Conservation (phyloP, 37 sponge, comb jelly and placozoan genomes). For the Spongia lamella region DNA sequence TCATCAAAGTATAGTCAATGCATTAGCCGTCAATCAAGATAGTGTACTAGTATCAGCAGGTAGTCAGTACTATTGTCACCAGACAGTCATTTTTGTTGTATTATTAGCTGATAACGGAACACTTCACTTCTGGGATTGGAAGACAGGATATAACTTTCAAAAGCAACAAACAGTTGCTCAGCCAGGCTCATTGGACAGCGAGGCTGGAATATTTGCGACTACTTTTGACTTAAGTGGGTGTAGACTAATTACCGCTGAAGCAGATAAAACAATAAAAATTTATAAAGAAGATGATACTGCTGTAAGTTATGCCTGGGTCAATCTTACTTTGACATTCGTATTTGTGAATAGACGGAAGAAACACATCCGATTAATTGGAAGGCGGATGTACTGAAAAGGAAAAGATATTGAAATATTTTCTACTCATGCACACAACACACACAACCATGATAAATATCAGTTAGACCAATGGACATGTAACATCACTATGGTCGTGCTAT, state of each 20-base stretch:
- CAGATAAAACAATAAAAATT: slow-evolving; percentile 97
- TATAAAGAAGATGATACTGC: slow-evolving; percentile 98
- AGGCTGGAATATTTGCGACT: slow-evolving; percentile 90
- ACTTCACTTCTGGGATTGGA: slow-evolving; percentile 98
- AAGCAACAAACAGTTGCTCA: slow-evolving; percentile 84
- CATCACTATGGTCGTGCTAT: too few species aligned
- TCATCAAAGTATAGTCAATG: slow-evolving; percentile 92
- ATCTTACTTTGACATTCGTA: too few species aligned
- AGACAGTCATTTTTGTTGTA: background rate
- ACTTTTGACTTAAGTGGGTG: slow-evolving; percentile 91
- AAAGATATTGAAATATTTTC: slow-evolving; percentile 61
- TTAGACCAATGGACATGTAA: too few species aligned
- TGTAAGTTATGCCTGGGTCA: slow-evolving; percentile 58
- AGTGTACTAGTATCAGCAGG: slow-evolving; percentile 90
- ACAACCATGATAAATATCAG: too few species aligned
- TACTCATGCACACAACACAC: too few species aligned
- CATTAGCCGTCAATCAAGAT: slow-evolving; percentile 86
- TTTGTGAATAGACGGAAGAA: slow-evolving; percentile 95
- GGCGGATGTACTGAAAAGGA: slow-evolving; percentile 79
- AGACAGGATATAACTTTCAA: slow-evolving; percentile 96
- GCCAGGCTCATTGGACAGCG: slow-evolving; percentile 98
- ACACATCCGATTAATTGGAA: slow-evolving; percentile 88
- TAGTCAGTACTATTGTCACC: background rate
- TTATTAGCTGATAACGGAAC: slow-evolving; percentile 91
- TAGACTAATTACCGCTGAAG: slow-evolving; percentile 89